Conservation (phyloP, 2,888 invertebrate species). For the Bibio marci region DNA sequence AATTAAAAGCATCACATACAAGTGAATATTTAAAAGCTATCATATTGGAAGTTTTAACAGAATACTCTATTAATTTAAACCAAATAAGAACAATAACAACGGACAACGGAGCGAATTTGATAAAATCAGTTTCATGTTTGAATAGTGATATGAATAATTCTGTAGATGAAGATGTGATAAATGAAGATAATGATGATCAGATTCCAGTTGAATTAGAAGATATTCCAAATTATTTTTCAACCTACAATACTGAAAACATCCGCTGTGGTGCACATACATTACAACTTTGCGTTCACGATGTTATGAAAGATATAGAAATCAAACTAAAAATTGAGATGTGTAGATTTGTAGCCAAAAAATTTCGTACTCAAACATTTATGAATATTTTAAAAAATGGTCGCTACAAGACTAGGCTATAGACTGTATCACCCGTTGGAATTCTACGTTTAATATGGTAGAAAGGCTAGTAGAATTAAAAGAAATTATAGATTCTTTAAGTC, state of each 20-base stretch:
- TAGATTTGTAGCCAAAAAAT: not conserved
- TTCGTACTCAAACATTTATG: not conserved
- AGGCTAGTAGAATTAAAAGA: too few relatives aligned
- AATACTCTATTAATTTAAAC: not conserved
- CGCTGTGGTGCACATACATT: not conserved
- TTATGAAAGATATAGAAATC: not conserved
- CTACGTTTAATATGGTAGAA: not conserved
- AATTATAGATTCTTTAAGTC: too few relatives aligned
- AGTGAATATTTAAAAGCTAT: not conserved
- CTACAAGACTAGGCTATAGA: not conserved
- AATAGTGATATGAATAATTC: not conserved
- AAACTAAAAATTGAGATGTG: not conserved
- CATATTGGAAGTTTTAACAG: not conserved
- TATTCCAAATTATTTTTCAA: not conserved
- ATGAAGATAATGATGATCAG: not conserved
- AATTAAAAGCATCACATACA: not conserved
- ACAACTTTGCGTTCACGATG: not conserved
- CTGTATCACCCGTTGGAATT: not conserved
- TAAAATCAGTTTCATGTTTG: too few relatives aligned
- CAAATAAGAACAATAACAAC: not conserved
- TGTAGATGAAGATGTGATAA: not conserved
- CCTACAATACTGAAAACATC: not conserved
- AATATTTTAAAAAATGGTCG: not conserved
- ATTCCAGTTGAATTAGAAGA: too few relatives aligned
- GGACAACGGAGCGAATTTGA: too few relatives aligned